A percentile compares a stretch with the other conserved stretches of the same genome.
These are phyloP conservation scores for Sinocyclocheilus rhinocerous DNA, from an alignment of 2,113 vertebrate genomes.

Conservation along the genomic window DNA sequence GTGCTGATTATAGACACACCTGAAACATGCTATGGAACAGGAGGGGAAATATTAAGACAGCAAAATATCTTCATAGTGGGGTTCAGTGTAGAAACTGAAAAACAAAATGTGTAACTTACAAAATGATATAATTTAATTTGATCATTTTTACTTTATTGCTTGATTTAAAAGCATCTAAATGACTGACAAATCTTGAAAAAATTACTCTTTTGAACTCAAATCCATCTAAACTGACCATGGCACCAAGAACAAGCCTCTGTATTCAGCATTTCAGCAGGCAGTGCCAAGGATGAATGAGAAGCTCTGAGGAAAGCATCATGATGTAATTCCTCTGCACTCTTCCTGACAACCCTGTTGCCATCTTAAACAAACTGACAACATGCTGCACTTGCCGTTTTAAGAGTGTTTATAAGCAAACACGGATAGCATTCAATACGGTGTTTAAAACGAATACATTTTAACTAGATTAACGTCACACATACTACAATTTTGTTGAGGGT, in stretches of 20 bases:
- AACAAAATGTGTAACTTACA: neutral
- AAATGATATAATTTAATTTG: neutral
- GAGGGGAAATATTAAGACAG: neutral
- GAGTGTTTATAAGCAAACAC: conserved; percentile 3
- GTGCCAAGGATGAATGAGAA: conserved; percentile 17
- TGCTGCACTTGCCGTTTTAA: neutral
- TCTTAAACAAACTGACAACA: conserved; percentile 66
- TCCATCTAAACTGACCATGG: neutral
- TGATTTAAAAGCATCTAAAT: neutral
- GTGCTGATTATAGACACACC: conserved; percentile 55
- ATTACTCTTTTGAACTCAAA: neutral
- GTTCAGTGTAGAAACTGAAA: neutral
- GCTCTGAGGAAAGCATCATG: conserved; percentile 44
- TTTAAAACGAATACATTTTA: neutral
- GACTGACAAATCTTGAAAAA: neutral
- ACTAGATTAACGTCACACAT: neutral
- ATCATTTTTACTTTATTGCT: neutral
- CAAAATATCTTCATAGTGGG: neutral
- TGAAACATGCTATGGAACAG: conserved; percentile 12
- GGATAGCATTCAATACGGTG: neutral
- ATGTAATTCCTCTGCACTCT: conserved; percentile 66
- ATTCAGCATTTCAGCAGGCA: neutral
- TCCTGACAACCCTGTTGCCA: conserved; percentile 66
- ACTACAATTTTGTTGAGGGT: no score
- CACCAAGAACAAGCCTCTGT: conserved; percentile 18